Base-by-base conservation (phyloP, 2,797 vertebrate species). In the Psittacula echo region DNA sequence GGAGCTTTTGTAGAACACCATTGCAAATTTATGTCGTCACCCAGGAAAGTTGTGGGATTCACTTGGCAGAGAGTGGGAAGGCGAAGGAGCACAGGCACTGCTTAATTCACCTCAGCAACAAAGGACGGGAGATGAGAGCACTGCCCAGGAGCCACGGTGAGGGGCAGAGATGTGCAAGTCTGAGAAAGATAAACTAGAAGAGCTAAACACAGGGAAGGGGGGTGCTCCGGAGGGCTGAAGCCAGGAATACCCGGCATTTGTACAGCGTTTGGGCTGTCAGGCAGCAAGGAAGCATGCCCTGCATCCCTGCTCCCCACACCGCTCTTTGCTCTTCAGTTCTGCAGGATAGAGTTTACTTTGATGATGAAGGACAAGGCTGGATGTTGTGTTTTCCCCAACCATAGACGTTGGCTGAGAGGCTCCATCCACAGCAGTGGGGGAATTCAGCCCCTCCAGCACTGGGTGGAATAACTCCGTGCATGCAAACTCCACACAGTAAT, bases 21-120 rank as follows among this genome's bases (percentile, higher is more conserved):
- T 94, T 94, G 95, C 93, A 88, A 96, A 96, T 97, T 96, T 96
- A 97, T 91, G 92, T 85, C 97, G 83, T 94, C 96, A 93, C 92
- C 95, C 96, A 17, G 39, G 65, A 85, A 91, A 95, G 93, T 83
- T 84, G 90, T 9, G 41, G 96, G 93, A 72, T 81, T 89, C 68
- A 83, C 92, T 92, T 6, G 5, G 50, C 88, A 70, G 86, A 11
- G 2, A 3, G 67, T 13, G 65, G 64, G 45, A 44, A 60, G 80
- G 79, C 1, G 2, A 62, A 48, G 67, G 61, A 89, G 66, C 50
- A 6, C 47, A 58, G 70, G 5, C 3, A 26, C 75, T 45, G 67
- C 60, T n/a, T 70, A 17, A 56, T 77, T 72, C 47, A 86, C 32
- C 62, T 23, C 77, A 37, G 84, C 68, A 60, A 16, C 53, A 61